These are phyloP conservation scores for Huso huso DNA, from an alignment of 2,797 vertebrate species.

Conservation along the genomic window DNA sequence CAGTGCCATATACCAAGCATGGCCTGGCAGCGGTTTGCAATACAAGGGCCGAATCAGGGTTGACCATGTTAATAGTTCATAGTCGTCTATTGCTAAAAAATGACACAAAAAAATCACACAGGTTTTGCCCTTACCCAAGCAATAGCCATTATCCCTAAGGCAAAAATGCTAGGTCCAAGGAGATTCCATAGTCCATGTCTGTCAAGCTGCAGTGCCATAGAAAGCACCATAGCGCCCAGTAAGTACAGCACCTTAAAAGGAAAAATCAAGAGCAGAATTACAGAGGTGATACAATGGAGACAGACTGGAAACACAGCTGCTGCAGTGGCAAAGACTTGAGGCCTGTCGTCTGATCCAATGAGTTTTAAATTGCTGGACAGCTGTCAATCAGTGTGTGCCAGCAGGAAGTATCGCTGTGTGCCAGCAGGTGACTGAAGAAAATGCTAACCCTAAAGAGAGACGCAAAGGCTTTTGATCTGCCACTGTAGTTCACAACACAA, in stretches of 20 bases:
- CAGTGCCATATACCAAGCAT: too few relatives aligned
- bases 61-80: too few relatives aligned
- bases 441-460: constrained; percentile 38
- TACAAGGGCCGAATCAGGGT: too few relatives aligned
- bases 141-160: constrained; percentile 90
- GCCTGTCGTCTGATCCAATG: constrained; percentile 21
- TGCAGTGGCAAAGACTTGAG: constrained; percentile 29
- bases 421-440: constrained; percentile 1
- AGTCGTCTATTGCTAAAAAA: too few relatives aligned
- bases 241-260: constrained; percentile 87
- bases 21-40: too few relatives aligned
- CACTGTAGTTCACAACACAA: background rate
- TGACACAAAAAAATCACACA: too few relatives aligned
- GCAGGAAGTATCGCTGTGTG: background rate
- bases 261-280: constrained; percentile 23
- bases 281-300: constrained; percentile 48
- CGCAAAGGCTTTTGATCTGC: constrained; percentile 61
- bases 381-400: background rate
- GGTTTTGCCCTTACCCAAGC: constrained; percentile 77
- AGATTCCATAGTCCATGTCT: constrained; percentile 98
- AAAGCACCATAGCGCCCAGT: constrained; percentile 91
- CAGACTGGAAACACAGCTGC: constrained; percentile 32
- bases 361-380: background rate
- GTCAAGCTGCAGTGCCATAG: constrained; percentile 96
- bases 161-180: constrained; percentile 92